phyloP scores from a whole-genome alignment of 2,797 vertebrate species.

The Oreochromis grahami region DNA sequence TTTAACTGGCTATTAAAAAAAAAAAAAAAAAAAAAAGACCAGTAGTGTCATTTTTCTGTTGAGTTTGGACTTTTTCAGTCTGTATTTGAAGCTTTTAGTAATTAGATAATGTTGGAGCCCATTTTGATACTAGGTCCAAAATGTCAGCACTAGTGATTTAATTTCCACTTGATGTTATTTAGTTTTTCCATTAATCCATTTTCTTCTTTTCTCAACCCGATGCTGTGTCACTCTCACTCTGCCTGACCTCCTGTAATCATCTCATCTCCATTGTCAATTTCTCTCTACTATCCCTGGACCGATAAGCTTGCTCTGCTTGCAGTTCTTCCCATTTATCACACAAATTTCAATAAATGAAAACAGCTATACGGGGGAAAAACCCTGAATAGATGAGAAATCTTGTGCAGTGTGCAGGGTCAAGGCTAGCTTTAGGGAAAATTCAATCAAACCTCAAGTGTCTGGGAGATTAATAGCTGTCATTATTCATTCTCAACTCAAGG shows the following conservation, averaged over 20 bases:
- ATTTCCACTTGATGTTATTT: background rate
- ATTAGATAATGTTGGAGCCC: background rate
- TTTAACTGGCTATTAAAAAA: background rate
- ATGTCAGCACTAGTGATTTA: background rate
- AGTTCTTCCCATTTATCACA: background rate
- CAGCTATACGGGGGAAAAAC: background rate
- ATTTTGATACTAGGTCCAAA: background rate
- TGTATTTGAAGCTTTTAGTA: background rate
- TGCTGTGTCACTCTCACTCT: background rate
- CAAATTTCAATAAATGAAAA: background rate
- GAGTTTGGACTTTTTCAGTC: background rate
- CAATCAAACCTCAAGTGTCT: conserved; percentile 43
- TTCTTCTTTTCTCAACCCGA: background rate
- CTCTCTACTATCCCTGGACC: background rate
- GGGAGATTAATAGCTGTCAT: conserved; percentile 49
- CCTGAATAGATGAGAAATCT: conserved; percentile 13
- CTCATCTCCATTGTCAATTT: background rate
- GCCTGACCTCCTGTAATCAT: conserved; percentile 16
- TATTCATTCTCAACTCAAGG: conserved; percentile 36
- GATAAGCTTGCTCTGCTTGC: background rate
- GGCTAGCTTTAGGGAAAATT: conserved; percentile 32
- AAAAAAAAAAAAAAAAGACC: too few species aligned
- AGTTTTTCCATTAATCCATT: background rate
- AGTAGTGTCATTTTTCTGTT: background rate
- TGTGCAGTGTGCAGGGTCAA: background rate